These are phyloP conservation scores for Nomada hirtipes DNA, from an alignment of 2,888 invertebrate genomes.

Conservation along the genomic window DNA sequence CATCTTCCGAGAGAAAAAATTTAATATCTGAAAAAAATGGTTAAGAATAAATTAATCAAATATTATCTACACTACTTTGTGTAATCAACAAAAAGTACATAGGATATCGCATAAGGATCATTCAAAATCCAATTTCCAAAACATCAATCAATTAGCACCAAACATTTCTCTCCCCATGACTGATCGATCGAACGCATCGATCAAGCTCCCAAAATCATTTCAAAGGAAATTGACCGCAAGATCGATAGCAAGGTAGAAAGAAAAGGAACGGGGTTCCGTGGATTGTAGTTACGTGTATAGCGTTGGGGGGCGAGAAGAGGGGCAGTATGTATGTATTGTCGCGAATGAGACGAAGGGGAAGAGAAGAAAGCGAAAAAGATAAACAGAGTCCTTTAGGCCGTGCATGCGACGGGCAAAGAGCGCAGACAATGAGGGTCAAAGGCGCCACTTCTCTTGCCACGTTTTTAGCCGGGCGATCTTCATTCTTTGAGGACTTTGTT, in stretches of 20 bases:
- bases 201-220: conserved; percentile 5
- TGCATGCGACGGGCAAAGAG: conserved; percentile 68
- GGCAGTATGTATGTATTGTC: conserved; percentile 48
- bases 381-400: conserved; percentile 65
- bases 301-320: conserved; percentile 20
- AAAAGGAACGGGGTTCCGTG: conserved; percentile 32
- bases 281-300: conserved; percentile 35
- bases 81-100: too few species aligned
- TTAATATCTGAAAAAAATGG: too few species aligned
- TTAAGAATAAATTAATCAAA: too few species aligned
- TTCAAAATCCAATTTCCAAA: too few species aligned
- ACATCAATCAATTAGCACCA: not conserved
- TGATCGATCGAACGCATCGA: not conserved
- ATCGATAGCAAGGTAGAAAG: not conserved
- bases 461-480: conserved; percentile 75
- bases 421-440: conserved; percentile 75
- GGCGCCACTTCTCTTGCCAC: conserved; percentile 75
- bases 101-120: too few species aligned
- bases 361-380: conserved; percentile 64
- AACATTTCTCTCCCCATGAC: not conserved
- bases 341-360: conserved; percentile 56
- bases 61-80: too few species aligned
- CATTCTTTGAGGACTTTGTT: conserved; percentile 72
- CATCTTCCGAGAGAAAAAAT: too few species aligned
- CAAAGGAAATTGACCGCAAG: conserved; percentile 9